These are phyloP conservation scores for Cladorhizidae sp. DNA, from an alignment of 37 sponge, comb jelly and placozoan species.

Conservation along the genomic window DNA sequence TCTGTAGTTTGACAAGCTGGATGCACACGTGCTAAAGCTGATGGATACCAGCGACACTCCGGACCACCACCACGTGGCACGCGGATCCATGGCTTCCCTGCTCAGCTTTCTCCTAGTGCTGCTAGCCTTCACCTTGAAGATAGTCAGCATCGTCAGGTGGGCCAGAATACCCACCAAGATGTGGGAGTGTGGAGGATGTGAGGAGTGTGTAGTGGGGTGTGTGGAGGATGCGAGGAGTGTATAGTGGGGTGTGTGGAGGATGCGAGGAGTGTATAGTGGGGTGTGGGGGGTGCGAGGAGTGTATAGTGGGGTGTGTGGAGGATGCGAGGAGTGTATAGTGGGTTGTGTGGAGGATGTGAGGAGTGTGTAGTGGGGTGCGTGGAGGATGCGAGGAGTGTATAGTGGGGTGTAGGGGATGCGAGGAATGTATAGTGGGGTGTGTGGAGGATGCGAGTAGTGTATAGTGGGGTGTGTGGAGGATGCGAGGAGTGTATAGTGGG, in stretches of 20 bases:
- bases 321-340: too few relatives aligned
- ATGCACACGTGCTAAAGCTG: conserved; percentile 20
- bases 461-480: too few relatives aligned
- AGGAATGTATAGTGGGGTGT: neutral
- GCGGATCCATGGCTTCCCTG: conserved; percentile 1
- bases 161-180: neutral
- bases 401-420: neutral
- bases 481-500: too few relatives aligned
- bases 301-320: too few relatives aligned
- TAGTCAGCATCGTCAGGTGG: conserved; percentile 11
- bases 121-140: conserved; percentile 26
- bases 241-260: neutral
- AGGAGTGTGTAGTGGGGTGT: too few relatives aligned
- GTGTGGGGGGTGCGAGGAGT: too few relatives aligned
- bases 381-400: too few relatives aligned
- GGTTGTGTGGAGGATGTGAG: too few relatives aligned
- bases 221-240: neutral
- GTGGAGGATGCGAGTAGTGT: too few relatives aligned
- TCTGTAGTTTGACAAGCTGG: conserved; percentile 8
- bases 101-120: conserved; percentile 15
- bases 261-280: too few relatives aligned
- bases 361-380: too few relatives aligned
- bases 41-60: neutral
- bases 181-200: too few relatives aligned
- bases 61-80: neutral